Conservation (phyloP, 2,888 invertebrate species). For the Parasteatoda lunata region DNA sequence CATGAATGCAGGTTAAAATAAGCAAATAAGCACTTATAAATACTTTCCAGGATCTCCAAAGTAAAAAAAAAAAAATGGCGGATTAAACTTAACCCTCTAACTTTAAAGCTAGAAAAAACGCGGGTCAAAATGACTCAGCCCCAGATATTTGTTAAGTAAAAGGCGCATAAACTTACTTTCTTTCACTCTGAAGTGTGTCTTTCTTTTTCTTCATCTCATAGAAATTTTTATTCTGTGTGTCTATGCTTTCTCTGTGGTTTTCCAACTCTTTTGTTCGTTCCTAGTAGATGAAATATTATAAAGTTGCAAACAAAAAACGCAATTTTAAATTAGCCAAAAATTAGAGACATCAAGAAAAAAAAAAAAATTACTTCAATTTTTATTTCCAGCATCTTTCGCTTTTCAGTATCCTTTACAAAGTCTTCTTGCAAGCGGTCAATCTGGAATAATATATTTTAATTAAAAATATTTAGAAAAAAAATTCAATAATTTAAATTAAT, state of each 20-base stretch:
- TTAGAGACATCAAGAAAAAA: background rate
- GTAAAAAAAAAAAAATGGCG: too few species aligned
- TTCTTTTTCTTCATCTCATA: slow-evolving; percentile 96
- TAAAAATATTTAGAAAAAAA: too few species aligned
- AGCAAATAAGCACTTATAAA: too few species aligned
- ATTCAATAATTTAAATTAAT: background rate
- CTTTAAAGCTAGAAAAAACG: too few species aligned
- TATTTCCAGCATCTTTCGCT: slow-evolving; percentile 81
- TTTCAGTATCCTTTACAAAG: slow-evolving; percentile 87
- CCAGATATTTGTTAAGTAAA: too few species aligned
- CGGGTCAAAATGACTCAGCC: too few species aligned
- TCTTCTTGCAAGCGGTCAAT: slow-evolving; percentile 89
- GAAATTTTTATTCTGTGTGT: slow-evolving; percentile 94
- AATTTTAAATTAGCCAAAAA: background rate
- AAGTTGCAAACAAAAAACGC: background rate
- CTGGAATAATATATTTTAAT: slow-evolving; percentile 69
- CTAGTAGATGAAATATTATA: slow-evolving; percentile 72
- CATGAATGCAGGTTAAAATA: too few species aligned
- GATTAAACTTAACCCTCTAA: too few species aligned
- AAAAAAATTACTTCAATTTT: slow-evolving; percentile 79
- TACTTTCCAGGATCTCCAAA: too few species aligned
- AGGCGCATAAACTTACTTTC: slow-evolving; percentile 82
- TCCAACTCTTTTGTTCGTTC: slow-evolving; percentile 90
- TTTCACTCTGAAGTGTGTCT: slow-evolving; percentile 91
- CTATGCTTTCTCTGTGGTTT: slow-evolving; percentile 90